A percentile compares a stretch with the other conserved stretches of the same genome.
Evolutionary conservation across 1,140 invertebrate genomes (phyloP).

Genomic region (Drosophila tristis): DNA sequence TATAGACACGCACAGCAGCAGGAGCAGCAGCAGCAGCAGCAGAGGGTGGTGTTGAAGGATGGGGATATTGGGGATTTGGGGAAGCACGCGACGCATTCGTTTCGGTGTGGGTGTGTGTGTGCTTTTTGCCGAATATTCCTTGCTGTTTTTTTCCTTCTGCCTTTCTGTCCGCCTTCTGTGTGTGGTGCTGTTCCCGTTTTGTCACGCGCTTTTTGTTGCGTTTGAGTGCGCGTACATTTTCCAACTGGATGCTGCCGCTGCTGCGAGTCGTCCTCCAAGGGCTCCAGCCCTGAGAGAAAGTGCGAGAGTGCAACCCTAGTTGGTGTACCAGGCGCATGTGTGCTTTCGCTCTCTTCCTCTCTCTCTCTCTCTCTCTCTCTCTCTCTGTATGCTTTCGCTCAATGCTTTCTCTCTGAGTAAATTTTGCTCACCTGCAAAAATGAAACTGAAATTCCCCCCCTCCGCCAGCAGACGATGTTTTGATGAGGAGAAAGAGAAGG

Average conservation of each 20-base stretch:
- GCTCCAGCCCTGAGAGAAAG: constrained; percentile 9
- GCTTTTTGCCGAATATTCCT: constrained; percentile 24
- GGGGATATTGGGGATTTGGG: constrained; percentile 31
- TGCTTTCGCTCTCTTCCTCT: constrained; percentile 9
- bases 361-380: constrained; percentile 7
- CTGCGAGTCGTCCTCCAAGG: constrained; percentile 2
- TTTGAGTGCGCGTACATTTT: constrained; percentile 77
- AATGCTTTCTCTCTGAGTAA: neutral
- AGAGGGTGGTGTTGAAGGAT: constrained; percentile 5
- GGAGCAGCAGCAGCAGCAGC: neutral
- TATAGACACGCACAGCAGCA: constrained; percentile 57
- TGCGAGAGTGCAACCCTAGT: constrained; percentile 21
- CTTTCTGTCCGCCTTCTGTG: constrained; percentile 48
- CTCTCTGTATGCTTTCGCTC: constrained; percentile 1
- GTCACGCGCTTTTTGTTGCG: constrained; percentile 72
- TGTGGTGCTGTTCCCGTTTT: constrained; percentile 22
- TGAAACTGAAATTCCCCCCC: constrained; percentile 71
- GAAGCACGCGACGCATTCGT: constrained; percentile 66
- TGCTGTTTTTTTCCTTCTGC: constrained; percentile 26
- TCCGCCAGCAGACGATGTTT: constrained; percentile 33
- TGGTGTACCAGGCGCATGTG: constrained; percentile 49
- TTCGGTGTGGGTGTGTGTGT: constrained; percentile 14
- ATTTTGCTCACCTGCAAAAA: constrained; percentile 68
- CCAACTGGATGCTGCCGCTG: constrained; percentile 73
- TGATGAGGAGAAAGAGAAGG: constrained; percentile 30